These are phyloP conservation scores for Calonectris borealis DNA, from an alignment of 2,113 vertebrate genomes.

Conservation along the genomic window DNA sequence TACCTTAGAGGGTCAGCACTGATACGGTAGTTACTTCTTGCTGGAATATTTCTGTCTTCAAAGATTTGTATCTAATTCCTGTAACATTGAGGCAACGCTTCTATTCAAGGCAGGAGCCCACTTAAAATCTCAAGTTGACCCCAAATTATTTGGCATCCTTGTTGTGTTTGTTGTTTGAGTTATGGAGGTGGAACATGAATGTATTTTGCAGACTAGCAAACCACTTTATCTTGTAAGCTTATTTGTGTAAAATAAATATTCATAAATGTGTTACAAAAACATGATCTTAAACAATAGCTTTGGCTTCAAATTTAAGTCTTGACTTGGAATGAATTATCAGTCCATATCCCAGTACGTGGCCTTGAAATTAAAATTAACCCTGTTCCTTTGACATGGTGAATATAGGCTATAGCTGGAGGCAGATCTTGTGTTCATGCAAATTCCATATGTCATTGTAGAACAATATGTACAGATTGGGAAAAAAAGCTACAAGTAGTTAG, in stretches of 20 bases:
- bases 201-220: neutral
- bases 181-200: neutral
- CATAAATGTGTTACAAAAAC: neutral
- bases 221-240: neutral
- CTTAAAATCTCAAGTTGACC: neutral
- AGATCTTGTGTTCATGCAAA: neutral
- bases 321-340: neutral
- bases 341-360: neutral
- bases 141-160: neutral
- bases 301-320: neutral
- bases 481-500: neutral
- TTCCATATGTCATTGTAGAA: neutral
- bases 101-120: neutral
- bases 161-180: neutral
- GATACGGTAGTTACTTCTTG: neutral
- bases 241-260: neutral
- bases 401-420: neutral
- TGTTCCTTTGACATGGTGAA: neutral
- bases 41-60: neutral
- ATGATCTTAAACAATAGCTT: neutral
- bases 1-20: accelerated
- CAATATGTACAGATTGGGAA: neutral
- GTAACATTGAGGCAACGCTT: neutral
- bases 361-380: neutral
- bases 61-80: neutral